Base-by-base conservation (phyloP, 2,888 invertebrate species). In the Fragum sueziense region DNA sequence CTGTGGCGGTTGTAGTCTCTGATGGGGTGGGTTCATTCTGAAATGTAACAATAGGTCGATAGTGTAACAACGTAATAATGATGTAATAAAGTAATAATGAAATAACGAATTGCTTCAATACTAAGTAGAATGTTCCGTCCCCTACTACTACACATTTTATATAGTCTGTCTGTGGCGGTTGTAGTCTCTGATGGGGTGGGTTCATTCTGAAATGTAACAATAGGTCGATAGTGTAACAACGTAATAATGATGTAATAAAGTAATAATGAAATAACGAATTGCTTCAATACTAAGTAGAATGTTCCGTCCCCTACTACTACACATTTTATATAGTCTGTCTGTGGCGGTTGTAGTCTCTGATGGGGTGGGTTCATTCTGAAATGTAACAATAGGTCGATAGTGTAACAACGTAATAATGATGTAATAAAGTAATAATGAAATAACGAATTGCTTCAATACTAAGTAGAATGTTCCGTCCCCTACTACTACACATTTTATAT, bases 101-200 rank as follows among this genome's bases (percentile, higher is more conserved):
- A n/a, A n/a, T n/a, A n/a, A n/a, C n/a, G n/a, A n/a, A n/a, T n/a
- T n/a, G n/a, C n/a, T n/a, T n/a, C n/a, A n/a, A n/a, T n/a, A n/a
- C n/a, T n/a, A n/a, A n/a, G n/a, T n/a, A n/a, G 29, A 90, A 89
- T 2, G 87, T 90, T 4, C 91, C 91, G 61, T 91, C 91, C 3
- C 91, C 91, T 34, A 91, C 91, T n/a, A 91, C 89, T 0, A 89
- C 89, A 86, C 90, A 90, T 76, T 90, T 89, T 67, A 90, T 90
- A 68, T 88, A 90, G 68, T 87, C 86, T 27, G 85, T 86, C 61
- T 72, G 79, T 1, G 84, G 84, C 1, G 84, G 84, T 33, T 74
- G 72, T 11, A 84, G 69, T 34, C 84, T 61, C n/a, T 78, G 78
- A 41, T 76, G 73, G 34, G 65, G 14, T n/a, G 47, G 20, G 31